Conservation (phyloP, 2,888 invertebrate species). For the Dryobotodes eremita region DNA sequence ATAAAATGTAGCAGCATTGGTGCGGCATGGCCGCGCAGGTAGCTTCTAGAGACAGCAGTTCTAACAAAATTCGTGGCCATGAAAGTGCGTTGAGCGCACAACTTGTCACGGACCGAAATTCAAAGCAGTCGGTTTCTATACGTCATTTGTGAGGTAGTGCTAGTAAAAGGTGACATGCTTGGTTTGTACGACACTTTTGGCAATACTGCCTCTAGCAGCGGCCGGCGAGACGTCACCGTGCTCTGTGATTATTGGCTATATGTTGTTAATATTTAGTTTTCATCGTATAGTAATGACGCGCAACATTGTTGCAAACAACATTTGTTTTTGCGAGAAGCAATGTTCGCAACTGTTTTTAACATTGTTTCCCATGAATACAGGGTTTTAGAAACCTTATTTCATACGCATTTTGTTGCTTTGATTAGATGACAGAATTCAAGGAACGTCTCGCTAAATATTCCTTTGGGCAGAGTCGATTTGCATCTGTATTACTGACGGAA, state of each 20-base stretch:
- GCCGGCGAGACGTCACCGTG: too few relatives aligned
- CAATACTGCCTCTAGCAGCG: too few relatives aligned
- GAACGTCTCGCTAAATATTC: slow-evolving; percentile 73
- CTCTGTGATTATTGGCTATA: not conserved
- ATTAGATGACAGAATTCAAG: slow-evolving; percentile 64
- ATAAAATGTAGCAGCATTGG: not conserved
- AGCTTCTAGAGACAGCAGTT: not conserved
- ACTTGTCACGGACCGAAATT: too few relatives aligned
- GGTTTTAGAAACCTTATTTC: slow-evolving; percentile 38
- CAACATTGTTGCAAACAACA: not conserved
- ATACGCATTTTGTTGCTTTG: slow-evolving; percentile 51
- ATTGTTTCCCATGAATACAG: not conserved
- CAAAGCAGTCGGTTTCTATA: not conserved
- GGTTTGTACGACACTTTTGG: not conserved
- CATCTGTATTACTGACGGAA: slow-evolving; percentile 77
- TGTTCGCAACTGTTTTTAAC: not conserved
- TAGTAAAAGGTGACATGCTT: not conserved
- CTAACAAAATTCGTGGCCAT: not conserved
- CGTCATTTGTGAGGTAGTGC: not conserved
- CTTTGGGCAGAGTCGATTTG: slow-evolving; percentile 76
- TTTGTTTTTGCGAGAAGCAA: slow-evolving; percentile 7
- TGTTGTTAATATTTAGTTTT: too few relatives aligned
- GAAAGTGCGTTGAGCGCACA: not conserved
- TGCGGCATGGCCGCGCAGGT: not conserved
- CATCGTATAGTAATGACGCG: too few relatives aligned